Conservation (phyloP, 1,140 invertebrate genomes). For the Drosophila burlai region DNA sequence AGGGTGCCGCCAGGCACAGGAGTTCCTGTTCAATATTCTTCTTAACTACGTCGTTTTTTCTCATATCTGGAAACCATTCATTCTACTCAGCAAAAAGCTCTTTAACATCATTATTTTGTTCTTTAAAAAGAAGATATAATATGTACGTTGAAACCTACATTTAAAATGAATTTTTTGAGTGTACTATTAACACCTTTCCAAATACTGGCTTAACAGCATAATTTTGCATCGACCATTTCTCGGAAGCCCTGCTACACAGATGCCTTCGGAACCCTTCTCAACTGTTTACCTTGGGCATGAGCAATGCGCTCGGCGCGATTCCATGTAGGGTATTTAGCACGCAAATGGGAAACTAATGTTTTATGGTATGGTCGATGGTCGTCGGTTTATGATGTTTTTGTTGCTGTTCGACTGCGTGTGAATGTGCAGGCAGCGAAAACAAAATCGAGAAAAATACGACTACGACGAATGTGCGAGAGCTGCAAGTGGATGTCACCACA, state of each 20-base stretch:
- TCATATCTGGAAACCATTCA: not conserved
- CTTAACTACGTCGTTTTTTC: no score
- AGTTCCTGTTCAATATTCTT: no score
- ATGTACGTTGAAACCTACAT: not conserved
- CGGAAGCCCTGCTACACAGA: constrained; percentile 10
- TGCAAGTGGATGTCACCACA: constrained; percentile 80
- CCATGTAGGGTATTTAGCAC: constrained; percentile 79
- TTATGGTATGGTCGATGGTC: constrained; percentile 72
- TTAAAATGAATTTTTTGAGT: not conserved
- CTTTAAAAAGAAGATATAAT: not conserved
- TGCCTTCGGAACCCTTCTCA: constrained; percentile 15
- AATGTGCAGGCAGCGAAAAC: constrained; percentile 65
- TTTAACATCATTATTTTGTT: not conserved
- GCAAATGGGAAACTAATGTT: constrained; percentile 82
- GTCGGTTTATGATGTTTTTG: constrained; percentile 46
- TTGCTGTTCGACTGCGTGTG: constrained; percentile 69
- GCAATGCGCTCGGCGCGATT: constrained; percentile 37
- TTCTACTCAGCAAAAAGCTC: no score
- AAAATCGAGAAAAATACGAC: constrained; percentile 65
- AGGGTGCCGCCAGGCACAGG: no score
- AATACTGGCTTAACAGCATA: not conserved
- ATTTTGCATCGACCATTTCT: constrained; percentile 23
- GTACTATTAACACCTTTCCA: constrained; percentile 28
- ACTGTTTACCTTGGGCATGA: constrained; percentile 5
- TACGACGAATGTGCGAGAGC: constrained; percentile 71